These are phyloP conservation scores for Iselma pallidipennis DNA, from an alignment of 2,888 invertebrate species.

Conservation along the genomic window DNA sequence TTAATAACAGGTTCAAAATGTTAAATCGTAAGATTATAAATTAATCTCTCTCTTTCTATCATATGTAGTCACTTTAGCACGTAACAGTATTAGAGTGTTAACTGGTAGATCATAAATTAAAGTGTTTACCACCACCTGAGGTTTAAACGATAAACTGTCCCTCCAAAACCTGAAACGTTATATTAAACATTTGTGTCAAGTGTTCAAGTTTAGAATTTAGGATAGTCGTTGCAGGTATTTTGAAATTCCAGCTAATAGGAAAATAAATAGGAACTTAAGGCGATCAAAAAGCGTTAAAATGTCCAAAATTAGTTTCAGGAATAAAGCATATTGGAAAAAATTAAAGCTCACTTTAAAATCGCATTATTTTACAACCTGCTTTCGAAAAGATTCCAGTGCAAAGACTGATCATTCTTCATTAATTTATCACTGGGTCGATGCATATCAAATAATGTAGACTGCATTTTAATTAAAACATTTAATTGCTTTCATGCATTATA, in stretches of 20 bases:
- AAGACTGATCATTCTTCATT: no score
- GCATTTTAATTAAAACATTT: no score
- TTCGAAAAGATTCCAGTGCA: no score
- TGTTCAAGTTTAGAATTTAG: not conserved
- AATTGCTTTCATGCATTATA: no score
- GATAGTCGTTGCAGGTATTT: not conserved
- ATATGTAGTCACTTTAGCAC: not conserved
- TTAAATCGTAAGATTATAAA: not conserved
- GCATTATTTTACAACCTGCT: no score
- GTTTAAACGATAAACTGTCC: conserved; percentile 1
- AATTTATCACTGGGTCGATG: no score
- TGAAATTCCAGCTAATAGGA: not conserved
- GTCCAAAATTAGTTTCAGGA: no score
- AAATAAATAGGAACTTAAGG: not conserved
- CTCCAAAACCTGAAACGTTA: not conserved
- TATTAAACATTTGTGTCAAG: not conserved
- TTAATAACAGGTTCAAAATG: no score
- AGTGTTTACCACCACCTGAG: conserved; percentile 3
- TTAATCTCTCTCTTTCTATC: not conserved
- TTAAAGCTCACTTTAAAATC: no score
- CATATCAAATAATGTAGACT: no score
- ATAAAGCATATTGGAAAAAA: no score
- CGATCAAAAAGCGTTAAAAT: not conserved
- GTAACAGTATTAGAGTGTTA: not conserved
- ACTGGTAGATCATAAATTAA: conserved; percentile 1